Percentiles rank a stretch among this genome's conserved stretches.
phyloP scores from a whole-genome alignment of 2,797 vertebrate species.

The Sphenopsis melanotis region DNA sequence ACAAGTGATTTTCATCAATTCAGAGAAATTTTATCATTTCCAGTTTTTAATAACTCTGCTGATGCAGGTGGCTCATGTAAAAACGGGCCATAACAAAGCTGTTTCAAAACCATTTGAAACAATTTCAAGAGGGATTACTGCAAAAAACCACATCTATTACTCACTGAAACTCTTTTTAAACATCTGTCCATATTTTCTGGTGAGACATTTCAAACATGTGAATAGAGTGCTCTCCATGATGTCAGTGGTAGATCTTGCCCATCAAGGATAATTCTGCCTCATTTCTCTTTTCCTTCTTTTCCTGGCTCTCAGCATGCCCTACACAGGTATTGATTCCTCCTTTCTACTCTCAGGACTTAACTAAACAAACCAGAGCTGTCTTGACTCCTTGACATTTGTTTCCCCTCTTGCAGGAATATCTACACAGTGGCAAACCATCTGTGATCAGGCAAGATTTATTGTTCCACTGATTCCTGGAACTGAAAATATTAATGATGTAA shows the following conservation, averaged over 20 bases:
- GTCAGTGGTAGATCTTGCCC: neutral
- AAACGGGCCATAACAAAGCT: neutral
- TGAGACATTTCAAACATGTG: neutral
- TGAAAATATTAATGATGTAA: slow-evolving; percentile 58
- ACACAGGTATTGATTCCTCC: neutral
- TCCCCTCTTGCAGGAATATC: neutral
- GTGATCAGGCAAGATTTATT: slow-evolving; percentile 22
- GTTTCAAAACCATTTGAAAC: neutral
- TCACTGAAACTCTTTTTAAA: neutral
- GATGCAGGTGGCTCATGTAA: neutral
- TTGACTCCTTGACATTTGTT: neutral
- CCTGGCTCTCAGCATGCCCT: neutral
- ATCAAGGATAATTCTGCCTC: neutral
- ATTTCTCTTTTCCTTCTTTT: neutral
- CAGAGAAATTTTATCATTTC: neutral
- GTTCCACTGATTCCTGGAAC: slow-evolving; percentile 43
- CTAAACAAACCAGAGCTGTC: neutral
- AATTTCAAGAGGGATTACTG: neutral
- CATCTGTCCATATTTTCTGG: neutral
- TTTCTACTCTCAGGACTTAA: neutral
- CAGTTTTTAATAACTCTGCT: neutral
- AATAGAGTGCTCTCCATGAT: neutral
- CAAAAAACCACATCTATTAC: neutral
- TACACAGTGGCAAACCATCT: neutral
- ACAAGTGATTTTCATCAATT: neutral